phyloP scores from a whole-genome alignment of 2,888 invertebrate species.

The Dryococelus australis region DNA sequence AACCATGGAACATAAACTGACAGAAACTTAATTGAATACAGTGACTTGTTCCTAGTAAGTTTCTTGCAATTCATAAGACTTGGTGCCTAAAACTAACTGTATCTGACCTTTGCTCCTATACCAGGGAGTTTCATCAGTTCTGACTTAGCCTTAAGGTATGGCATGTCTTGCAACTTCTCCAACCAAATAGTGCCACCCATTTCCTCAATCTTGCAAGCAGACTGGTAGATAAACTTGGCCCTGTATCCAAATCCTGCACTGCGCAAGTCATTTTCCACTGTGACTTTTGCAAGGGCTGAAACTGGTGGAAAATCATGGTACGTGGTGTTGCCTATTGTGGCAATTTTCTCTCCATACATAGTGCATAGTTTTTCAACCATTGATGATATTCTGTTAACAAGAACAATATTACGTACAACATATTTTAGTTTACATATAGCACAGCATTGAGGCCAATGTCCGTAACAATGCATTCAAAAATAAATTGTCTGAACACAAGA shows the following conservation, averaged over 20 bases:
- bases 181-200: slow-evolving; percentile 81
- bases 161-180: slow-evolving; percentile 67
- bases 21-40: too few species aligned
- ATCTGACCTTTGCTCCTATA: slow-evolving; percentile 86
- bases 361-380: slow-evolving; percentile 91
- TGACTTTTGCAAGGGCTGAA: slow-evolving; percentile 63
- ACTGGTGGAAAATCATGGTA: slow-evolving; percentile 87
- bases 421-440: too few species aligned
- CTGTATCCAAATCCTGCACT: slow-evolving; percentile 86
- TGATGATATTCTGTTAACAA: slow-evolving; percentile 75
- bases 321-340: slow-evolving; percentile 66
- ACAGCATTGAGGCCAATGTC: too few species aligned
- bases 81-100: slow-evolving; percentile 53
- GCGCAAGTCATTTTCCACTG: slow-evolving; percentile 76
- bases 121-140: slow-evolving; percentile 83
- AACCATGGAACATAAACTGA: background rate
- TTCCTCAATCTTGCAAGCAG: slow-evolving; percentile 72
- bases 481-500: background rate
- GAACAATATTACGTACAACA: background rate
- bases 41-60: background rate
- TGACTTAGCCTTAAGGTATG: slow-evolving; percentile 76
- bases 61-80: background rate
- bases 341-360: slow-evolving; percentile 81
- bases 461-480: too few species aligned
- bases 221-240: slow-evolving; percentile 82